Conservation (phyloP, 1,140 invertebrate genomes). For the Euwallacea fornicatus region DNA sequence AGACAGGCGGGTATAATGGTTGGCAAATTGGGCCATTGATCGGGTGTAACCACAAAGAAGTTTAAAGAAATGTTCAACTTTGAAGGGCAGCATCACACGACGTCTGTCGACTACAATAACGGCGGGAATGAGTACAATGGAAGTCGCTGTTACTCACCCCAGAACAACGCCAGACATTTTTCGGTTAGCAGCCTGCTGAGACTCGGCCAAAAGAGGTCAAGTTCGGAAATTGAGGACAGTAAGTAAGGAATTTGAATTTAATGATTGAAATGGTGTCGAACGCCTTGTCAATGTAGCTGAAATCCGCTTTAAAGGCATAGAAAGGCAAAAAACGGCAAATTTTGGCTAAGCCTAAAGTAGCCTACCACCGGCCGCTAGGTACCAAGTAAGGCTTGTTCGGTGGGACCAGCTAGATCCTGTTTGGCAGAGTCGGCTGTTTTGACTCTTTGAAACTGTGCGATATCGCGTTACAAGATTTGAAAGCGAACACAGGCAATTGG, state of each 20-base stretch:
- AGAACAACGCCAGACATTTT: slow-evolving; percentile 46
- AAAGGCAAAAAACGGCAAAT: too few species aligned
- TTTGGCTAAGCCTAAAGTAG: too few species aligned
- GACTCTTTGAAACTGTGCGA: too few species aligned
- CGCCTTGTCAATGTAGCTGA: background rate
- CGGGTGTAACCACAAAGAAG: slow-evolving; percentile 13
- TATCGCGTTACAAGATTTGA: too few species aligned
- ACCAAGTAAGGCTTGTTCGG: too few species aligned
- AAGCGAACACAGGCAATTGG: too few species aligned
- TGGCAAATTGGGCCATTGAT: slow-evolving; percentile 15
- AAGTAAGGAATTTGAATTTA: background rate
- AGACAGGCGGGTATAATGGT: background rate
- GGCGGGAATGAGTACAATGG: slow-evolving; percentile 34
- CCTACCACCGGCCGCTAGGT: too few species aligned
- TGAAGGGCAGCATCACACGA: slow-evolving; percentile 20
- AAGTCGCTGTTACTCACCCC: slow-evolving; percentile 26
- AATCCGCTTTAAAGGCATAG: background rate
- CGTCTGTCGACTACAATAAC: slow-evolving; percentile 32
- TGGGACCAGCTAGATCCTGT: too few species aligned
- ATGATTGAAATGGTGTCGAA: background rate
- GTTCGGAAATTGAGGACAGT: slow-evolving; percentile 33
- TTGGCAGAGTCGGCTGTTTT: too few species aligned
- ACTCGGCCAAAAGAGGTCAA: slow-evolving; percentile 42
- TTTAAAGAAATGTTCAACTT: slow-evolving; percentile 31
- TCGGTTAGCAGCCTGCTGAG: slow-evolving; percentile 48